phyloP scores from a whole-genome alignment of 2,797 vertebrate species.

The Diceros bicornis region DNA sequence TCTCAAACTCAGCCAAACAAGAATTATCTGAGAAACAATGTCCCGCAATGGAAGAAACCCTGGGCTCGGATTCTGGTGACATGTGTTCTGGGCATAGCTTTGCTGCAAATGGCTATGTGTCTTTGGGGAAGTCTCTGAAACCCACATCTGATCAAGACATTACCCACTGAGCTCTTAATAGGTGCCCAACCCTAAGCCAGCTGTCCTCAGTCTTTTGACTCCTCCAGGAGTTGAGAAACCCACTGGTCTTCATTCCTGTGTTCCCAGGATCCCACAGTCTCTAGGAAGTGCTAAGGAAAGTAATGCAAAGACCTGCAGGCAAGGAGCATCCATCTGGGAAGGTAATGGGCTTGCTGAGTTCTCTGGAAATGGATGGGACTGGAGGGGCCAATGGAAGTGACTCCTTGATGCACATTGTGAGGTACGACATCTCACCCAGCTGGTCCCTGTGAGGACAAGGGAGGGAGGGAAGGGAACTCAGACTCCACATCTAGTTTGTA shows the following conservation, averaged over 20 bases:
- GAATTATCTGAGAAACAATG: conserved; percentile 19
- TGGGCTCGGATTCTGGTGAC: not conserved
- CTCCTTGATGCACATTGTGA: conserved; percentile 97
- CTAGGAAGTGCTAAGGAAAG: conserved; percentile 50
- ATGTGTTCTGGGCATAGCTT: not conserved
- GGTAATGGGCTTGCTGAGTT: conserved; percentile 91
- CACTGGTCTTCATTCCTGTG: not conserved
- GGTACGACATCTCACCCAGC: conserved; percentile 92
- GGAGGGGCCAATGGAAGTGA: conserved; percentile 94
- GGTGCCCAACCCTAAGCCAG: not conserved
- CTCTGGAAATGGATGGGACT: conserved; percentile 87
- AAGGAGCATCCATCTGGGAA: conserved; percentile 95
- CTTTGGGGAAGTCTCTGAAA: not conserved
- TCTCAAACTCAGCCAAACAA: conserved; percentile 35
- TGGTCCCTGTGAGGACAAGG: conserved; percentile 92
- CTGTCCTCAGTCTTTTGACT: not conserved
- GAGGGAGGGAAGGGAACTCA: not conserved
- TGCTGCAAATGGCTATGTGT: not conserved
- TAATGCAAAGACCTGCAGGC: conserved; percentile 92
- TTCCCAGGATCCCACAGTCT: not conserved
- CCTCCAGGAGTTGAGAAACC: not conserved
- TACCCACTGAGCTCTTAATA: not conserved
- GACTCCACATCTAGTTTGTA: not conserved
- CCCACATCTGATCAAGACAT: not conserved
- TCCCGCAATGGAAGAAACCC: not conserved